Percentiles rank a stretch among this genome's conserved stretches.
These are phyloP conservation scores for Condylura cristata DNA, from an alignment of 2,113 vertebrate species.

Conservation along the genomic window DNA sequence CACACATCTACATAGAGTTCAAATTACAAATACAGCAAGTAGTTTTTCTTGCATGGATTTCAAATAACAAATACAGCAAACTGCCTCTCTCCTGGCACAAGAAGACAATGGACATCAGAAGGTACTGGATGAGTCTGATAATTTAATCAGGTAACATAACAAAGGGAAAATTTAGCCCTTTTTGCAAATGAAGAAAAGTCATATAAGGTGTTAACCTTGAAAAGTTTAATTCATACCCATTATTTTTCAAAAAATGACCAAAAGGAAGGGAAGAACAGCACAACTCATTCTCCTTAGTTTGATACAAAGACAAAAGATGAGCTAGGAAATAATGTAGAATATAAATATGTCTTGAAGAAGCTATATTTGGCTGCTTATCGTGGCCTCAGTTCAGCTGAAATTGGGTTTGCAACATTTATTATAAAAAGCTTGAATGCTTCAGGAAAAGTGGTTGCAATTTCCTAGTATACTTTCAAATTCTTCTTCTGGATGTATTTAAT, in stretches of 20 bases:
- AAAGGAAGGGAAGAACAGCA: neutral
- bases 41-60: neutral
- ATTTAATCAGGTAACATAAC: neutral
- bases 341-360: slow-evolving; percentile 52
- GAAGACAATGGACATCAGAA: neutral
- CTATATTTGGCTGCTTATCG: slow-evolving; percentile 55
- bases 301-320: slow-evolving; percentile 60
- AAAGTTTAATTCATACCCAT: neutral
- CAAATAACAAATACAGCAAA: neutral
- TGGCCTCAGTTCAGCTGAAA: slow-evolving; percentile 57
- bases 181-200: slow-evolving; percentile 5
- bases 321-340: slow-evolving; percentile 32
- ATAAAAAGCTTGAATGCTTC: slow-evolving; percentile 58
- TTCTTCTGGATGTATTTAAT: slow-evolving; percentile 66
- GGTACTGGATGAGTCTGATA: neutral
- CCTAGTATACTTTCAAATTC: slow-evolving; percentile 60
- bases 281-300: slow-evolving; percentile 53
- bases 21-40: neutral
- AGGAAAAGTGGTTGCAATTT: slow-evolving; percentile 59
- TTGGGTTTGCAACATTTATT: slow-evolving; percentile 70
- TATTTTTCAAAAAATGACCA: neutral
- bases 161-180: neutral
- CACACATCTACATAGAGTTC: neutral
- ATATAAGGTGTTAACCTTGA: neutral
- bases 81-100: neutral